phyloP scores from a whole-genome alignment of 2,888 invertebrate species.

The Dolomedes plantarius region DNA sequence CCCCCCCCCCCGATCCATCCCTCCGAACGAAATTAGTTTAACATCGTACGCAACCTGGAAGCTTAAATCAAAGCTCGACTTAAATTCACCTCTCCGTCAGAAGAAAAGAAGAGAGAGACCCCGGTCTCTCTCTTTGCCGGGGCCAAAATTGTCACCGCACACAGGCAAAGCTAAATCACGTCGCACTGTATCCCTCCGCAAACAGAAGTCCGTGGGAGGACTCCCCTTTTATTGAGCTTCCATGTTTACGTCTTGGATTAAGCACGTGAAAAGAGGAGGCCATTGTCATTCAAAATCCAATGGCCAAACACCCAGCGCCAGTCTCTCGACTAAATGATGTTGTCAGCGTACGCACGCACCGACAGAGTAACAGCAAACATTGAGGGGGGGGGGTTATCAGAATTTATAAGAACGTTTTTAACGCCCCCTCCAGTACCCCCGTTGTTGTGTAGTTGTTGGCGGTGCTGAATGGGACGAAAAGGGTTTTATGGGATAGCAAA shows the following conservation, averaged over 20 bases:
- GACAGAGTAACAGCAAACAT: slow-evolving; percentile 16
- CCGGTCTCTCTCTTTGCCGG: neutral
- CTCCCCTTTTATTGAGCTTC: slow-evolving; percentile 26
- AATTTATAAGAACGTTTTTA: slow-evolving; percentile 15
- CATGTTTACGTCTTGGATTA: slow-evolving; percentile 68
- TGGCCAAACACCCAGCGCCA: slow-evolving; percentile 36
- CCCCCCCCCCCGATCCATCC: neutral
- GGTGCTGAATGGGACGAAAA: neutral
- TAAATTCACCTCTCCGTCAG: neutral
- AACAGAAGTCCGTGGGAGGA: slow-evolving; percentile 20
- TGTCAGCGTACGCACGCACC: neutral
- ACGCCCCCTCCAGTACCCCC: neutral
- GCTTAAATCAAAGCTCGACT: slow-evolving; percentile 33
- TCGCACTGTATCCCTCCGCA: slow-evolving; percentile 35
- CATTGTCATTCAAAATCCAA: slow-evolving; percentile 59
- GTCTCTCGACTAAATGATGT: slow-evolving; percentile 1
- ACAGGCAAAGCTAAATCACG: slow-evolving; percentile 43
- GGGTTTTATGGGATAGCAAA: slow-evolving; percentile 11
- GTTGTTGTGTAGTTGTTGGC: neutral
- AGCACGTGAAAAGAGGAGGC: neutral
- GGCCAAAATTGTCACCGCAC: slow-evolving; percentile 37
- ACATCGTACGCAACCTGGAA: slow-evolving; percentile 39
- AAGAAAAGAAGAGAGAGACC: neutral
- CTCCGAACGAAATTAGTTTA: slow-evolving; percentile 48
- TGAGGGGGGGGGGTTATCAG: neutral